Conservation (phyloP, 2,888 invertebrate genomes). For the Hydrotaea diabolus region DNA sequence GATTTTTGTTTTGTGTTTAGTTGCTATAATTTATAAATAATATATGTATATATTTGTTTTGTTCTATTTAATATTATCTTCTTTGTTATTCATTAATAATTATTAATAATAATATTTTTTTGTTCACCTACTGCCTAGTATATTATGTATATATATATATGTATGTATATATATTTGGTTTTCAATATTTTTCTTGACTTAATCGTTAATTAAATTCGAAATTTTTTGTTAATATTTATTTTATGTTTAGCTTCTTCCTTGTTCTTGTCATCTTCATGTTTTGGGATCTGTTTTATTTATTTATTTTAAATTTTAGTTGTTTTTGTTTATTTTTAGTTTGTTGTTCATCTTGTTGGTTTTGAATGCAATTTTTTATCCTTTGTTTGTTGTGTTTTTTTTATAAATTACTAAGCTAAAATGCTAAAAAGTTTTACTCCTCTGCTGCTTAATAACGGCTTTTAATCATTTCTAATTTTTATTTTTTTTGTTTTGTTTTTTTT, state of each 20-base stretch:
- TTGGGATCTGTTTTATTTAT: slow-evolving; percentile 6
- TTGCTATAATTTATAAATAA: slow-evolving; percentile 59
- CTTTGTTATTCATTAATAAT: too few relatives aligned
- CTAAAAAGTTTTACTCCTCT: slow-evolving; percentile 69
- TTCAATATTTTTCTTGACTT: slow-evolving; percentile 70
- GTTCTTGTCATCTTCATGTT: slow-evolving; percentile 51
- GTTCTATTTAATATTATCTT: slow-evolving; percentile 69
- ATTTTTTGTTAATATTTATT: slow-evolving; percentile 78
- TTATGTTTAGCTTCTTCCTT: slow-evolving; percentile 63
- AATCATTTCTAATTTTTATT: slow-evolving; percentile 48
- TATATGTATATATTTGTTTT: slow-evolving; percentile 54
- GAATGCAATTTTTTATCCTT: slow-evolving; percentile 78
- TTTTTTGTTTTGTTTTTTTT: slow-evolving; percentile 61
- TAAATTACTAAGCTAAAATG: slow-evolving; percentile 71
- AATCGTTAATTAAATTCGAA: slow-evolving; percentile 79
- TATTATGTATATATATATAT: slow-evolving; percentile 67
- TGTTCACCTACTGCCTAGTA: slow-evolving; percentile 60
- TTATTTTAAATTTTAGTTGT: slow-evolving; percentile 39
- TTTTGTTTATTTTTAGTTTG: slow-evolving; percentile 43
- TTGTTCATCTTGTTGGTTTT: slow-evolving; percentile 60
- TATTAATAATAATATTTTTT: slow-evolving; percentile 53
- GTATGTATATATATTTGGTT: slow-evolving; percentile 53
- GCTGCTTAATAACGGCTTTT: slow-evolving; percentile 63
- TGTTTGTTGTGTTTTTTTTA: slow-evolving; percentile 75
- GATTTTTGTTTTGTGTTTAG: not conserved